phyloP scores from a whole-genome alignment of 1,140 invertebrate species.

The Sycobia sp. region DNA sequence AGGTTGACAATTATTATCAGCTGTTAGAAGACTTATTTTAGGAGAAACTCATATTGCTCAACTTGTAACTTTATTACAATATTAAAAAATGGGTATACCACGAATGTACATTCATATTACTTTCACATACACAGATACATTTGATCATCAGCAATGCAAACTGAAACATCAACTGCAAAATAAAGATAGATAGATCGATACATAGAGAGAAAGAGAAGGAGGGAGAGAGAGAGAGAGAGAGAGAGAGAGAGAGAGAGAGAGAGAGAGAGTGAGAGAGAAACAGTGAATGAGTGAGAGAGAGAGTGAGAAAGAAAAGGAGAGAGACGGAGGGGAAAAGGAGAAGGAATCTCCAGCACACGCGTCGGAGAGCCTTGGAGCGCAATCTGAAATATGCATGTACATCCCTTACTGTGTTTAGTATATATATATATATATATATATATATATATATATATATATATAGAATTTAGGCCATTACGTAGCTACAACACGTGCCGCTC shows the following conservation, averaged over 20 bases:
- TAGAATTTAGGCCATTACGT: conserved; percentile 47
- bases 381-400: conserved; percentile 51
- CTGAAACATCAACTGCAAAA: neutral
- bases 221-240: neutral
- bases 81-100: no score
- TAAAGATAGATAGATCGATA: no score
- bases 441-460: conserved; percentile 49
- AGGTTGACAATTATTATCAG: no score
- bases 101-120: no score
- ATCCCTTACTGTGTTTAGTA: conserved; percentile 49
- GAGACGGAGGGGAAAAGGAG: neutral
- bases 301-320: neutral
- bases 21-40: no score
- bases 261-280: neutral
- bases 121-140: neutral
- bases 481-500: conserved; percentile 48
- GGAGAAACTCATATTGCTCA: no score
- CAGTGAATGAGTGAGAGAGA: neutral
- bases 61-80: no score
- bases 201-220: neutral
- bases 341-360: neutral
- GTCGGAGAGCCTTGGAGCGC: neutral
- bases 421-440: conserved; percentile 50
- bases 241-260: conserved; percentile 9
- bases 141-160: conserved; percentile 1